A percentile compares a stretch with the other conserved stretches of the same genome.
Evolutionary conservation across 2,797 vertebrate genomes (phyloP).

Genomic region (Stomatorhinus walkeri): DNA sequence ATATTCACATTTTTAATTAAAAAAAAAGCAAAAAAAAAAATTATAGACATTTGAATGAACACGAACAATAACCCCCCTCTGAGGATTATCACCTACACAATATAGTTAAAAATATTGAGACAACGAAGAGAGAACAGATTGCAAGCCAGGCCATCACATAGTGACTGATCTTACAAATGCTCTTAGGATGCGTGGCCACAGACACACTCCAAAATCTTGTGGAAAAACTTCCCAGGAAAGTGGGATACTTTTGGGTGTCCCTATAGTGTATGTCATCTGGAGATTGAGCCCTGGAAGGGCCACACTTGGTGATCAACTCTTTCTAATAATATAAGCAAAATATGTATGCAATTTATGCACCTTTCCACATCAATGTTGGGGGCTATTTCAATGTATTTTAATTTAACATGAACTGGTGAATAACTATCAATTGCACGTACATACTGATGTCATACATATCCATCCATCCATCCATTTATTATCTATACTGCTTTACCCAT

Average conservation of each 20-base stretch:
- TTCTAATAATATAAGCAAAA: no score
- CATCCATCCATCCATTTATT: no score
- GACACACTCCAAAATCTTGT: background rate
- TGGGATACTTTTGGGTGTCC: background rate
- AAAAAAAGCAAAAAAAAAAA: background rate
- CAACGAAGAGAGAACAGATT: background rate
- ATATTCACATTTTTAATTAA: background rate
- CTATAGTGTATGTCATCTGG: background rate
- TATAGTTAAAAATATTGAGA: background rate
- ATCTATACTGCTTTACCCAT: no score
- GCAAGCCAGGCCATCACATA: background rate
- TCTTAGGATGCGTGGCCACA: background rate
- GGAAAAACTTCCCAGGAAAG: background rate
- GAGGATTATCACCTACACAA: background rate
- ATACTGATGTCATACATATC: background rate
- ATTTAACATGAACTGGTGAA: background rate
- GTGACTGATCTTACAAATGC: background rate
- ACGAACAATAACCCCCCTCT: background rate
- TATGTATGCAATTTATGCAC: no score
- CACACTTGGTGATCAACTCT: background rate
- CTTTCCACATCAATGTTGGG: background rate
- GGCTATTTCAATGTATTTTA: background rate
- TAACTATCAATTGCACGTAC: background rate
- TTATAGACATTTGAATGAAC: background rate
- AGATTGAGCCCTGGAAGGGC: background rate